Conservation (phyloP, 53 echinoderm and acorn worm genomes). For the Zoroaster sp. region DNA sequence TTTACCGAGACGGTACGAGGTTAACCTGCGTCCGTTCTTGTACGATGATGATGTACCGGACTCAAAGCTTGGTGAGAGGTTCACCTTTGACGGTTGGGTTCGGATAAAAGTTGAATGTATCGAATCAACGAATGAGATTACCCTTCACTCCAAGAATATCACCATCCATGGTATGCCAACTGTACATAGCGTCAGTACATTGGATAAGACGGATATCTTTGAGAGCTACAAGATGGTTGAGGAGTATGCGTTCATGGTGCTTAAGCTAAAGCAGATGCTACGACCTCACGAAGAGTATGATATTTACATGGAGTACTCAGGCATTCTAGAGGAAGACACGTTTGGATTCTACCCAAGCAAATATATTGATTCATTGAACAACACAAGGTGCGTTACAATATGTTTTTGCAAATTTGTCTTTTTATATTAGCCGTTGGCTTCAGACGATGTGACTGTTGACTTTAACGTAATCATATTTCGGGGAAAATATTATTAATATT, state of each 20-base stretch:
- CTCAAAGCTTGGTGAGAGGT: conserved; percentile 19
- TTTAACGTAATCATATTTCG: neutral
- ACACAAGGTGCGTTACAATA: conserved; percentile 65
- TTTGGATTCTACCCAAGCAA: conserved; percentile 87
- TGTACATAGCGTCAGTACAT: conserved; percentile 23
- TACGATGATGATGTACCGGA: conserved; percentile 33
- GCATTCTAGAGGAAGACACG: conserved; percentile 68
- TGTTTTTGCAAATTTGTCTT: neutral
- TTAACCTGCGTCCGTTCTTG: conserved; percentile 44
- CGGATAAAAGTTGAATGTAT: conserved; percentile 32
- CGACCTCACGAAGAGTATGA: conserved; percentile 65
- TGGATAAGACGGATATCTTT: conserved; percentile 17
- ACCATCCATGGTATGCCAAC: no score
- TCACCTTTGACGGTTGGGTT: conserved; percentile 58
- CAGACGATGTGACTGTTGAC: no score
- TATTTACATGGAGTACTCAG: conserved; percentile 72
- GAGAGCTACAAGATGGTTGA: conserved; percentile 10
- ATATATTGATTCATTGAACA: conserved; percentile 54
- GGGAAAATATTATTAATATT: neutral
- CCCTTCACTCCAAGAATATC: no score
- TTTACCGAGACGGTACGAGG: no score
- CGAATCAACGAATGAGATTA: no score
- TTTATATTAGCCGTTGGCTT: no score
- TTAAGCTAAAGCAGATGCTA: conserved; percentile 51
- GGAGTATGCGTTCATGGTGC: conserved; percentile 72